Percentiles rank a stretch among this genome's conserved stretches.
Conservation (phyloP, 64 coral and sea anemone species). For the Porites lutea region DNA sequence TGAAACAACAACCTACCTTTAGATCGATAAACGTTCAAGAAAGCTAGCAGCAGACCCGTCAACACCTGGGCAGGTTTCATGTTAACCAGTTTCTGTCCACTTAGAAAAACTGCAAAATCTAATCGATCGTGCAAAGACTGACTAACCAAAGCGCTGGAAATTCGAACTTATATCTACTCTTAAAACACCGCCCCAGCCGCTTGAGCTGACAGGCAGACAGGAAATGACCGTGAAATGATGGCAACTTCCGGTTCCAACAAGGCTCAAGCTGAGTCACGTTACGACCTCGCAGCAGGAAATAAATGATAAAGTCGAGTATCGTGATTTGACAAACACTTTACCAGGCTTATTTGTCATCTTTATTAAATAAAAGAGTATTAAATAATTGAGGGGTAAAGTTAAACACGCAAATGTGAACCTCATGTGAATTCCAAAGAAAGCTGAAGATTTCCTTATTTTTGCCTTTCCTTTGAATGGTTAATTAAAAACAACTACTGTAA, state of each 20-base stretch:
- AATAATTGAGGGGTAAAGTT: too few species aligned
- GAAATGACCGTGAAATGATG: slow-evolving; percentile 10
- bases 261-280: background rate
- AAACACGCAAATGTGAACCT: background rate
- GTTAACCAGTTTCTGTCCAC: background rate
- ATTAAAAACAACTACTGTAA: too few species aligned
- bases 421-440: background rate
- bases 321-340: too few species aligned
- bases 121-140: background rate
- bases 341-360: background rate
- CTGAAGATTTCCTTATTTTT: too few species aligned
- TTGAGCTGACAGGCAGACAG: slow-evolving; percentile 52
- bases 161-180: background rate
- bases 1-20: background rate
- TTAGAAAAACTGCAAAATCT: background rate
- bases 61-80: background rate
- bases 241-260: slow-evolving; percentile 8
- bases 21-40: background rate
- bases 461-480: too few species aligned
- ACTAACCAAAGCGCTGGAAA: background rate
- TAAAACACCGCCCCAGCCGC: background rate
- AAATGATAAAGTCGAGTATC: background rate
- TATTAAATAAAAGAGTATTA: background rate
- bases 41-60: background rate
- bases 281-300: background rate